phyloP scores from a whole-genome alignment of 2,797 vertebrate genomes.

The Syngnathus acus region DNA sequence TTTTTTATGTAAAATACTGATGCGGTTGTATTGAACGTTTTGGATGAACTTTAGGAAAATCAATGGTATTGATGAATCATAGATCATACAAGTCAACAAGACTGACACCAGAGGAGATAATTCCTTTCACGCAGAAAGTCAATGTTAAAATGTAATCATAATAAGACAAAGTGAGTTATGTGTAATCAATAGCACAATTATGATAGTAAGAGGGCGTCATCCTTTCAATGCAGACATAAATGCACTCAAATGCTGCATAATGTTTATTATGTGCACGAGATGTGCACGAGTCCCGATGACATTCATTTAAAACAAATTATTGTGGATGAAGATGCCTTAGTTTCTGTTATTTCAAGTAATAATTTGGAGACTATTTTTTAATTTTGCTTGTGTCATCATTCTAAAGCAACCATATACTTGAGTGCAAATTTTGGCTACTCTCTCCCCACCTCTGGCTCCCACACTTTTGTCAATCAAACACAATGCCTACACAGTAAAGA shows the following conservation, averaged over 20 bases:
- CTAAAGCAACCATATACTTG: background rate
- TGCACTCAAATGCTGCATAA: conserved; percentile 38
- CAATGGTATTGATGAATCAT: conserved; percentile 82
- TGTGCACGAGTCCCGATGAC: conserved; percentile 1
- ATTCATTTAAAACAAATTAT: too few relatives aligned
- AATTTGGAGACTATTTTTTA: too few relatives aligned
- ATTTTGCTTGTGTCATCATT: too few relatives aligned
- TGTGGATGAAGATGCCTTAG: too few relatives aligned
- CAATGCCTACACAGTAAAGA: conserved; percentile 55
- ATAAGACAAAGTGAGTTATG: conserved; percentile 89
- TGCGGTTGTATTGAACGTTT: conserved; percentile 75
- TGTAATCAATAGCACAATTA: conserved; percentile 89
- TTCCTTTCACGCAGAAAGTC: conserved; percentile 77
- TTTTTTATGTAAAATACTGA: conserved; percentile 81
- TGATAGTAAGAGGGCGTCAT: conserved; percentile 66
- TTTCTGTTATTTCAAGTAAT: too few relatives aligned
- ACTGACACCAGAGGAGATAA: conserved; percentile 78
- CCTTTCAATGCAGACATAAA: conserved; percentile 43
- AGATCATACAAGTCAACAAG: conserved; percentile 84
- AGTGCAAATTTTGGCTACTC: background rate
- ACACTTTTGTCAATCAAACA: conserved; percentile 69
- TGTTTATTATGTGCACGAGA: conserved; percentile 14
- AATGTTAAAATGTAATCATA: conserved; percentile 90
- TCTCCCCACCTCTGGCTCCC: conserved; percentile 22
- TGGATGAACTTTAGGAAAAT: conserved; percentile 84